Conservation (phyloP, 1,140 invertebrate genomes). For the Wiebesia pumilae region DNA sequence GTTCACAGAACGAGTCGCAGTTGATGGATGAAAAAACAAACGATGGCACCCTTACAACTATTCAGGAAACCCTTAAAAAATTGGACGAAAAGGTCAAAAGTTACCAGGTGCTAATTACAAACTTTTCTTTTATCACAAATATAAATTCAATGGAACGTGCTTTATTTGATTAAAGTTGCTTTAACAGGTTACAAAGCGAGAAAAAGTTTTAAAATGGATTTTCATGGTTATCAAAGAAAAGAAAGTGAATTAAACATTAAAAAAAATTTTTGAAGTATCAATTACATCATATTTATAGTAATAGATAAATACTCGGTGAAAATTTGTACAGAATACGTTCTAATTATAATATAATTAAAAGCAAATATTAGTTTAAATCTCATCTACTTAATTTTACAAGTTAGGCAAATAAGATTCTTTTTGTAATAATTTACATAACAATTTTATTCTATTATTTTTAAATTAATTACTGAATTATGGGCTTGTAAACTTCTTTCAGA, state of each 20-base stretch:
- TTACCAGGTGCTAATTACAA: constrained; percentile 65
- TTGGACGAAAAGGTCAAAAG: constrained; percentile 74
- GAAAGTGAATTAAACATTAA: not conserved
- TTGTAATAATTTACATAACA: not conserved
- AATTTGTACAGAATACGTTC: not conserved
- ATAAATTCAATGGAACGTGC: not conserved
- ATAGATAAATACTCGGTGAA: not conserved
- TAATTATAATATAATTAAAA: not conserved
- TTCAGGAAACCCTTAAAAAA: constrained; percentile 73
- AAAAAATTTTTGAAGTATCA: not conserved
- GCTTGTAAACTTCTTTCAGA: not conserved
- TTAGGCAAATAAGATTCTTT: not conserved
- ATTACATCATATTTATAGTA: not conserved
- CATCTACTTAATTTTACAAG: not conserved
- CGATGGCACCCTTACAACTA: constrained; percentile 71
- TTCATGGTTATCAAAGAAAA: not conserved
- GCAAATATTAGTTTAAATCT: not conserved
- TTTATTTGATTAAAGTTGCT: not conserved
- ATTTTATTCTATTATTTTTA: not conserved
- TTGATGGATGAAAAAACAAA: constrained; percentile 67
- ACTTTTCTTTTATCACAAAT: not conserved
- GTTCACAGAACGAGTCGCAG: constrained; percentile 64
- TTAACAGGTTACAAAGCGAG: not conserved
- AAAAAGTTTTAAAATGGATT: not conserved
- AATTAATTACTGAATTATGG: not conserved